Conservation (phyloP, 2,888 invertebrate genomes). For the Seira sanloemensis region DNA sequence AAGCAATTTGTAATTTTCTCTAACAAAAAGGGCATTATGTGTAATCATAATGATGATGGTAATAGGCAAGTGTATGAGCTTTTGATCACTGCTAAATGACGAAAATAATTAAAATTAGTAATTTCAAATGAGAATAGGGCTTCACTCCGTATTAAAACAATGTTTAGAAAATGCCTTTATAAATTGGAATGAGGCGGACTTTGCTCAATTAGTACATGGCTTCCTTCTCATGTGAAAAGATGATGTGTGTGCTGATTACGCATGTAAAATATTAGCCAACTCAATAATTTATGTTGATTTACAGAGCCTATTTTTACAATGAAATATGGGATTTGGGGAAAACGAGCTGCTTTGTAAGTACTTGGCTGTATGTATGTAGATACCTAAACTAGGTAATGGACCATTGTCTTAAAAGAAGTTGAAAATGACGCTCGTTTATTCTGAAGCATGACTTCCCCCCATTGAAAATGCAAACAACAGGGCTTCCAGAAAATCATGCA, state of each 20-base stretch:
- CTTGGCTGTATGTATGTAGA: background rate
- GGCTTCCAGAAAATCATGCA: slow-evolving; percentile 6
- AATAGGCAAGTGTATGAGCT: background rate
- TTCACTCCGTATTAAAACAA: background rate
- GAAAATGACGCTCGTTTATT: background rate
- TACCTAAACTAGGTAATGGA: too few species aligned
- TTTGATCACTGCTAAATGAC: slow-evolving; percentile 16
- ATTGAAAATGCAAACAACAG: background rate
- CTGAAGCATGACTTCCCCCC: slow-evolving; percentile 1
- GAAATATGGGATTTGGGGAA: too few species aligned
- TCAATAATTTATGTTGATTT: slow-evolving; percentile 7
- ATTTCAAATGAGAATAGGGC: slow-evolving; percentile 7
- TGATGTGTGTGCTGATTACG: slow-evolving; percentile 2
- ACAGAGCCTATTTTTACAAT: too few species aligned
- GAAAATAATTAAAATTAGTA: slow-evolving; percentile 13
- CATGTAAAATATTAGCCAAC: slow-evolving; percentile 16
- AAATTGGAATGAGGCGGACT: background rate
- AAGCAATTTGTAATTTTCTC: slow-evolving; percentile 16
- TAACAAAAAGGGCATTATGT: slow-evolving; percentile 3
- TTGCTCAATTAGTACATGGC: background rate
- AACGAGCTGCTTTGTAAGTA: too few species aligned
- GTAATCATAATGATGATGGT: slow-evolving; percentile 16
- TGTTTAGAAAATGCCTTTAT: background rate
- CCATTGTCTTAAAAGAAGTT: background rate
- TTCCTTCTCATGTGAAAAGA: slow-evolving; percentile 5